Evolutionary conservation across 2,888 invertebrate genomes (phyloP), one percentile per base, ranked within the genome.

Genomic region (Allolobophora icterica): DNA sequence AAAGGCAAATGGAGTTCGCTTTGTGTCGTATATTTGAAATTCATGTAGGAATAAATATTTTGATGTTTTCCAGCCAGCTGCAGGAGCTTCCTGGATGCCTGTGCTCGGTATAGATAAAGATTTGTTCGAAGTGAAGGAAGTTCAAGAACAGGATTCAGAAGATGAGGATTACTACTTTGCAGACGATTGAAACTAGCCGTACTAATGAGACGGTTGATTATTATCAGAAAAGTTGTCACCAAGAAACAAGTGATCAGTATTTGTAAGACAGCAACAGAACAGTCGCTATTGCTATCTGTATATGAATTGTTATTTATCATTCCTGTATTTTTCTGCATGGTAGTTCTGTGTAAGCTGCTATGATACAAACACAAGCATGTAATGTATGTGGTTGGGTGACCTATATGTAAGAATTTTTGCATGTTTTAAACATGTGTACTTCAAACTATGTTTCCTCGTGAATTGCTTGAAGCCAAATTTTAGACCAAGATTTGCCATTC

Each of bases 81-180:
- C 71, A 71, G 71, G 71, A 71, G 71, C 8, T 71, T 30, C 71
- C n/a, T 6, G 71, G 71, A n/a, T n/a, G 71, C 30, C 71, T n/a
- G 71, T 8, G n/a, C 71, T n/a, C n/a, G 8, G 71, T 71, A 3
- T 71, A 71, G 71, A 71, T n/a, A 71, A 71, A 8, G 71, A 71
- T 17, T 1, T n/a, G 30, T n/a, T 71, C 6, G 71, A 71, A 71
- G 71, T n/a, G 11, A n/a, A n/a, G 30, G 71, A 71, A 71, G 71
- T 71, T n/a, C 71, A 13, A n/a, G 30, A 71, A 30, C 30, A 71
- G n/a, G 71, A 71, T n/a, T 30, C 30, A 71, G 71, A 71, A n/a
- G 71, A 71, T n/a, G 71, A 71, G 71, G 71, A 71, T 71, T n/a
- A 11, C 71, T 71, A 71, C 71, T 71, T 71, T 71, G 71, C 71